These are phyloP conservation scores for Apocheima hispidaria DNA, from an alignment of 2,888 invertebrate species.

Conservation along the genomic window DNA sequence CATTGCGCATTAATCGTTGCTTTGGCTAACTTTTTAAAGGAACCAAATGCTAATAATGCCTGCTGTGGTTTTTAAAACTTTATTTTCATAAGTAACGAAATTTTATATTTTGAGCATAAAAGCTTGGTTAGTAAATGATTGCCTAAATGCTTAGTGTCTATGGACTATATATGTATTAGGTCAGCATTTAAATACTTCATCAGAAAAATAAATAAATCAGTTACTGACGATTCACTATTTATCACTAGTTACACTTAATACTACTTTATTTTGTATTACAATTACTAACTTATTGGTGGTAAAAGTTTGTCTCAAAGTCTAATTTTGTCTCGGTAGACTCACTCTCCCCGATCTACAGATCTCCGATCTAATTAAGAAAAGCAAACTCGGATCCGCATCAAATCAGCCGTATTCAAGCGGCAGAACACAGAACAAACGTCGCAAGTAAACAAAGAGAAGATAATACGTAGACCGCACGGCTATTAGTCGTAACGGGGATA, in stretches of 20 bases:
- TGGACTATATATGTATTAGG: too few species aligned
- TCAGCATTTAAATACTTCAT: too few species aligned
- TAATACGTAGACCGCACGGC: slow-evolving; percentile 63
- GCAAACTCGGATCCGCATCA: slow-evolving; percentile 30
- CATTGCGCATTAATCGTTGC: slow-evolving; percentile 60
- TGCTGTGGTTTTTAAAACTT: slow-evolving; percentile 19
- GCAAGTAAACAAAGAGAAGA: slow-evolving; percentile 55
- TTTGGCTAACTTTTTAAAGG: slow-evolving; percentile 43
- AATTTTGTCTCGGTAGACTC: background rate
- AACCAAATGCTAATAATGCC: slow-evolving; percentile 49
- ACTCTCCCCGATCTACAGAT: slow-evolving; percentile 12
- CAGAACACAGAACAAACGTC: slow-evolving; percentile 47
- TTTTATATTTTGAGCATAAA: too few species aligned
- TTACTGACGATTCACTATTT: too few species aligned
- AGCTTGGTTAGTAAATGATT: too few species aligned
- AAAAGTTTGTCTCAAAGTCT: background rate
- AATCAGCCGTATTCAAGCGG: slow-evolving; percentile 51
- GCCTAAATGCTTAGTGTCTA: too few species aligned
- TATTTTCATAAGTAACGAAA: background rate
- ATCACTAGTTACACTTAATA: too few species aligned
- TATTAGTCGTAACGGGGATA: slow-evolving; percentile 75
- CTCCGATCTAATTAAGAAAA: slow-evolving; percentile 25
- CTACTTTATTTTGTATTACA: background rate
- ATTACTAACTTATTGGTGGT: background rate
- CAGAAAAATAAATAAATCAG: too few species aligned